Conservation (phyloP, 2,888 invertebrate genomes). For the Cerastoderma edule region DNA sequence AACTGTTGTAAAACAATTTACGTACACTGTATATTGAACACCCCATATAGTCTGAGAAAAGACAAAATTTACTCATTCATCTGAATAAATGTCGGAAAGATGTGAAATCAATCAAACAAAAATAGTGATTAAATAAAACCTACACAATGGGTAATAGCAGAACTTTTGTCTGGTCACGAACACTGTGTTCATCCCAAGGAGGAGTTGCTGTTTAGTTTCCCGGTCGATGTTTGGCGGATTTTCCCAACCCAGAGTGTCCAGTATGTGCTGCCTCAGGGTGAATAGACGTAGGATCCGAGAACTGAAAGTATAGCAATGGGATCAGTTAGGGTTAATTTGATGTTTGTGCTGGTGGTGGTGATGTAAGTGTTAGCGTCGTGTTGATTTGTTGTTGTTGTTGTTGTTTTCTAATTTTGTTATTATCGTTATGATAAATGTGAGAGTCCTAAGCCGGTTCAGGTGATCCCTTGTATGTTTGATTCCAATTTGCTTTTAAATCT, state of each 20-base stretch:
- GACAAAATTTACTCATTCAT: not conserved
- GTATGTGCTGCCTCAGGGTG: conserved; percentile 41
- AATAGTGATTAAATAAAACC: conserved; percentile 25
- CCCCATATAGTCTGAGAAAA: not conserved
- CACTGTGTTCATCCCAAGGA: conserved; percentile 37
- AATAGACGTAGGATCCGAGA: conserved; percentile 36
- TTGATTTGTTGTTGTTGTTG: no score
- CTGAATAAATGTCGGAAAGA: not conserved
- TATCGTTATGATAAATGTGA: no score
- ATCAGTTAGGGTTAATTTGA: not conserved
- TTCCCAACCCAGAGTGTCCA: conserved; percentile 50
- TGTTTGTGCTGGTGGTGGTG: not conserved
- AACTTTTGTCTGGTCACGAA: conserved; percentile 48
- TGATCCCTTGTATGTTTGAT: not conserved
- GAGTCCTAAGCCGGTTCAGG: no score
- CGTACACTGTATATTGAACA: not conserved
- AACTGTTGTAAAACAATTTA: not conserved
- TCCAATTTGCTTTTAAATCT: not conserved
- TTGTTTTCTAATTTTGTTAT: no score
- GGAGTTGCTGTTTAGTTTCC: conserved; percentile 35
- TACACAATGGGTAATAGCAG: conserved; percentile 55
- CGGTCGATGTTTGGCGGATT: conserved; percentile 46
- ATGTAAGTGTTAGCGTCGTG: no score
- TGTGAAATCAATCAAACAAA: not conserved
- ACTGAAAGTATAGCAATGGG: conserved; percentile 33